Evolutionary conservation across 2,888 invertebrate species (phyloP).

Genomic region (Oeneis ivallda): DNA sequence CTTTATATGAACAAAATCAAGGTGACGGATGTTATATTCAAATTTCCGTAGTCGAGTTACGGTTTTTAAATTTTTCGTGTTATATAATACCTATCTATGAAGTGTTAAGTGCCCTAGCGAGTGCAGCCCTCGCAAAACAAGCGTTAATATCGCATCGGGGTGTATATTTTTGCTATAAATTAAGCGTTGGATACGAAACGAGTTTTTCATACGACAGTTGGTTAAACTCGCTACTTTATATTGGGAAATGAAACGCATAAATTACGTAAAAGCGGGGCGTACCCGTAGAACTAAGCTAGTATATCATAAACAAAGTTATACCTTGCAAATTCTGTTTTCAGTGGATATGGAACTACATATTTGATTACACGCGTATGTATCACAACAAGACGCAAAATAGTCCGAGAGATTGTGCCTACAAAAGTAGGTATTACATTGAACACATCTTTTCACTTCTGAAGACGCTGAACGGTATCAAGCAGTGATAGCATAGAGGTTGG

Average conservation of each 20-base stretch:
- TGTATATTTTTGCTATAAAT: conserved; percentile 74
- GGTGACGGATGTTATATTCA: too few species aligned
- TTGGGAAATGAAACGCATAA: conserved; percentile 78
- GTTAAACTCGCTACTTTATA: conserved; percentile 67
- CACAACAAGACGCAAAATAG: background rate
- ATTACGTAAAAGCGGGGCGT: conserved; percentile 51
- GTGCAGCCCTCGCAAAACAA: conserved; percentile 24
- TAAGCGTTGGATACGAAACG: conserved; percentile 64
- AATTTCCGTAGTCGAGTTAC: too few species aligned
- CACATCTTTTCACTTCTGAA: background rate
- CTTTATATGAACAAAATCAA: too few species aligned
- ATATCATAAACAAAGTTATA: conserved; percentile 34
- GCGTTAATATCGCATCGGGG: conserved; percentile 48
- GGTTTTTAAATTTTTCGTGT: too few species aligned
- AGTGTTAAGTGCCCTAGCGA: background rate
- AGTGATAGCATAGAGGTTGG: too few species aligned
- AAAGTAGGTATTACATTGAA: background rate
- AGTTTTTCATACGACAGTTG: conserved; percentile 72
- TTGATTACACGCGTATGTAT: background rate
- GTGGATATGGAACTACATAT: conserved; percentile 12
- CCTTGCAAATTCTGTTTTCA: conserved; percentile 9
- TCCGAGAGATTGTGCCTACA: background rate
- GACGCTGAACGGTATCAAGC: too few species aligned
- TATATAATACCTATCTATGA: background rate
- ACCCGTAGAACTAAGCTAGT: conserved; percentile 34